Evolutionary conservation across 2,888 invertebrate genomes (phyloP).

Genomic region (Petrophora chlorosata): DNA sequence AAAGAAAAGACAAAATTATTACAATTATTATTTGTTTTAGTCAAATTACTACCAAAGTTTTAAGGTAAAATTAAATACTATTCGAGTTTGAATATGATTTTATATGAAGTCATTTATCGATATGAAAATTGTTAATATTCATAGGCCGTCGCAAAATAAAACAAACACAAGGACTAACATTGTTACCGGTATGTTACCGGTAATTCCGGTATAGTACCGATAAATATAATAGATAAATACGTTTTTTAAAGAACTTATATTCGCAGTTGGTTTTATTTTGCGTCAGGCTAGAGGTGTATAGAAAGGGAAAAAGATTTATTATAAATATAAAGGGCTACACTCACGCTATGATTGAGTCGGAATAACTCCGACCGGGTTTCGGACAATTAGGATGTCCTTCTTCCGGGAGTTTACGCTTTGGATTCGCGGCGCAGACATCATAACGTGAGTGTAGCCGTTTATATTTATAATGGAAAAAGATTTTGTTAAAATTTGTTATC

Average conservation of each 20-base stretch:
- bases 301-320: constrained; percentile 28
- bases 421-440: no score
- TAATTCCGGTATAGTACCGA: no score
- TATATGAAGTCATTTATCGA: background rate
- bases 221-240: no score
- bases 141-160: constrained; percentile 8
- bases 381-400: no score
- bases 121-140: background rate
- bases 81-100: constrained; percentile 26
- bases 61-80: constrained; percentile 28
- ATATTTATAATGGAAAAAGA: constrained; percentile 11
- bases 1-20: constrained; percentile 23
- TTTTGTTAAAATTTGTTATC: constrained; percentile 58
- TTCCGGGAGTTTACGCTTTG: no score
- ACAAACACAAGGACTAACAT: background rate
- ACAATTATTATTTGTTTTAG: constrained; percentile 26
- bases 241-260: no score
- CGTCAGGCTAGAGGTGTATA: background rate
- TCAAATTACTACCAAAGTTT: constrained; percentile 38
- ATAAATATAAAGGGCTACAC: no score
- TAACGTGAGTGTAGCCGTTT: no score
- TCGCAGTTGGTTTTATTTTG: background rate
- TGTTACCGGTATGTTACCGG: background rate
- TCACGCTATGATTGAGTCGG: no score
- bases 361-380: no score